Evolutionary conservation across 2,797 vertebrate genomes (phyloP).

Genomic region (Falco biarmicus): DNA sequence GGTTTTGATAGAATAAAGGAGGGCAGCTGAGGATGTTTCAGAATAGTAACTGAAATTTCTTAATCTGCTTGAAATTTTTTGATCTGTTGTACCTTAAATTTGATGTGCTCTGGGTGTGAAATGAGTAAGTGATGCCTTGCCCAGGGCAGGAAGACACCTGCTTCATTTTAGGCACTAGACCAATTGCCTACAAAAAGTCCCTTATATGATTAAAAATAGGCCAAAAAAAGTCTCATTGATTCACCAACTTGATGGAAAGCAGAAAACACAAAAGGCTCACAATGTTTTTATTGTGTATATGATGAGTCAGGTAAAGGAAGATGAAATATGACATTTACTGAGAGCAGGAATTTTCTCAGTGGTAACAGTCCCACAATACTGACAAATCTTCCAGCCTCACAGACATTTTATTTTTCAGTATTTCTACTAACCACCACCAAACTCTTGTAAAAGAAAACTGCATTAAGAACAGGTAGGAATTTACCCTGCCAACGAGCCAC

Average conservation of each 20-base stretch:
- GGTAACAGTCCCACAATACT: background rate
- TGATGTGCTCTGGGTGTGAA: background rate
- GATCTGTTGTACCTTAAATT: background rate
- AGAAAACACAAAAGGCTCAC: background rate
- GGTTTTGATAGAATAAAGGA: background rate
- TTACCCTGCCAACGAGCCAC: background rate
- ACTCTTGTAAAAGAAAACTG: background rate
- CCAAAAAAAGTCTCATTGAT: background rate
- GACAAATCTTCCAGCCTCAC: background rate
- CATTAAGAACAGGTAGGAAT: background rate
- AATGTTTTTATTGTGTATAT: background rate
- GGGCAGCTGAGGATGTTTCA: background rate
- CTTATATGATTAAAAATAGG: background rate
- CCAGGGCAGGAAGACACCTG: background rate
- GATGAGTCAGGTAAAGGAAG: background rate
- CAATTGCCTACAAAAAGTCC: background rate
- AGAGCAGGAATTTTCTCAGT: conserved; percentile 1
- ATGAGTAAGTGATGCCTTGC: background rate
- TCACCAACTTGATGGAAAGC: background rate
- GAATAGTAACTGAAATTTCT: background rate
- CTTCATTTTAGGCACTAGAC: background rate
- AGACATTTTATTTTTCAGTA: background rate
- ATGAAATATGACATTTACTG: background rate
- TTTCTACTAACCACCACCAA: background rate
- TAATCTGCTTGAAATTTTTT: background rate